phyloP scores from a whole-genome alignment of 2,797 vertebrate species.

The Todus mexicanus region DNA sequence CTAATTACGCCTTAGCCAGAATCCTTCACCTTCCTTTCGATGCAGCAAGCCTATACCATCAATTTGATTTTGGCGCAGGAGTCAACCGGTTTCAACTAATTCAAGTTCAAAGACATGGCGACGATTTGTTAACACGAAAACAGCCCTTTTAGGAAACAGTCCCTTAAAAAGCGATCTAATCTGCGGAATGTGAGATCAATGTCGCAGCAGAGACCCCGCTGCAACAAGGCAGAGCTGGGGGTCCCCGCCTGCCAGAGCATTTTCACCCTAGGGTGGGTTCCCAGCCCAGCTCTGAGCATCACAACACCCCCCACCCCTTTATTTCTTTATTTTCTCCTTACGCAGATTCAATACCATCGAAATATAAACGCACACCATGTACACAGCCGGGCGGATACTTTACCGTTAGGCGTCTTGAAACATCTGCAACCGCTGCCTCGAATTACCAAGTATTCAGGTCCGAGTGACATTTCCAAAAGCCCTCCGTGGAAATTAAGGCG shows the following conservation, averaged over 20 bases:
- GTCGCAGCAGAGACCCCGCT: background rate
- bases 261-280: background rate
- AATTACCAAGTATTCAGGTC: slow-evolving; percentile 37
- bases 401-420: slow-evolving; percentile 72
- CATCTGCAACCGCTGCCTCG: slow-evolving; percentile 42
- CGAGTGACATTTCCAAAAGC: slow-evolving; percentile 57
- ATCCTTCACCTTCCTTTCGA: background rate
- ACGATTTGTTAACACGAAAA: slow-evolving; percentile 27
- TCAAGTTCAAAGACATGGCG: slow-evolving; percentile 81
- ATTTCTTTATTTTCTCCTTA: background rate
- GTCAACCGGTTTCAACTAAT: slow-evolving; percentile 55
- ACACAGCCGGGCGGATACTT: slow-evolving; percentile 10
- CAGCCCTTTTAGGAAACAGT: background rate
- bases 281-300: background rate
- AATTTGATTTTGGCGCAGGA: slow-evolving; percentile 46
- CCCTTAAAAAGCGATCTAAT: background rate
- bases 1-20: background rate
- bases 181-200: background rate
- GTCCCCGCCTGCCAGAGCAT: background rate
- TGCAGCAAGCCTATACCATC: background rate
- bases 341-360: background rate
- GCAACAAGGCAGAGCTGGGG: background rate
- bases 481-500: slow-evolving; percentile 22
- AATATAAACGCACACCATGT: background rate
- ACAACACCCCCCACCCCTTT: background rate